A percentile compares a stretch with the other conserved stretches of the same genome.
These are phyloP conservation scores for Macrosiphum euphorbiae DNA, from an alignment of 2,888 invertebrate genomes.

Conservation along the genomic window DNA sequence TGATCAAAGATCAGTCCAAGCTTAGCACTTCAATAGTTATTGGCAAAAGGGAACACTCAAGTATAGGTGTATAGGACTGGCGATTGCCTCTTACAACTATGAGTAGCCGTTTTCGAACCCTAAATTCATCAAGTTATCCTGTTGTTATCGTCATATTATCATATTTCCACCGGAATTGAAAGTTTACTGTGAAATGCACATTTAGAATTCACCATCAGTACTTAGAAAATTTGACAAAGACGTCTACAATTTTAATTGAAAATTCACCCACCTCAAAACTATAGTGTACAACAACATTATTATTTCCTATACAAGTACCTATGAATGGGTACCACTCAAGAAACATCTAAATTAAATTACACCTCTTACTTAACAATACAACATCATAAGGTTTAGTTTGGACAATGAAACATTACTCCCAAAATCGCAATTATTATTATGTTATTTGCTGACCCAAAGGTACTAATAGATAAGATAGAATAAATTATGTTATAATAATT, in stretches of 20 bases:
- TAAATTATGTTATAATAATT: neutral
- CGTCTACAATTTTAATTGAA: conserved; percentile 23
- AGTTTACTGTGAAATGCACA: conserved; percentile 19
- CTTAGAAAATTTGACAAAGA: conserved; percentile 4
- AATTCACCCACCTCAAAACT: conserved; percentile 1
- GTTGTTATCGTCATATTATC: conserved; percentile 20
- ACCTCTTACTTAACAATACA: neutral
- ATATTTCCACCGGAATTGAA: neutral
- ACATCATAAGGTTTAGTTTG: neutral
- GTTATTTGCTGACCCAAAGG: neutral
- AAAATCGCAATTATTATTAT: neutral
- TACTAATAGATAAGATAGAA: neutral
- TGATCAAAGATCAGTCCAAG: neutral
- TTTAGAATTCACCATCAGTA: neutral
- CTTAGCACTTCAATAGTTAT: neutral
- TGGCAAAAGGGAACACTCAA: neutral
- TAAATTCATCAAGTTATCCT: neutral
- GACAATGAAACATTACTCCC: neutral
- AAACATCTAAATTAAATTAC: conserved; percentile 7
- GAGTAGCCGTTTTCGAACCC: neutral
- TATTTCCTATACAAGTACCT: neutral
- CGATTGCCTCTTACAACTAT: neutral
- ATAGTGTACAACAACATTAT: neutral
- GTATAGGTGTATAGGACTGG: neutral
- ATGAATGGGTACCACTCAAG: neutral